Evolutionary conservation across 2,113 vertebrate species (phyloP).

Genomic region (Nothobranchius kuhntae): DNA sequence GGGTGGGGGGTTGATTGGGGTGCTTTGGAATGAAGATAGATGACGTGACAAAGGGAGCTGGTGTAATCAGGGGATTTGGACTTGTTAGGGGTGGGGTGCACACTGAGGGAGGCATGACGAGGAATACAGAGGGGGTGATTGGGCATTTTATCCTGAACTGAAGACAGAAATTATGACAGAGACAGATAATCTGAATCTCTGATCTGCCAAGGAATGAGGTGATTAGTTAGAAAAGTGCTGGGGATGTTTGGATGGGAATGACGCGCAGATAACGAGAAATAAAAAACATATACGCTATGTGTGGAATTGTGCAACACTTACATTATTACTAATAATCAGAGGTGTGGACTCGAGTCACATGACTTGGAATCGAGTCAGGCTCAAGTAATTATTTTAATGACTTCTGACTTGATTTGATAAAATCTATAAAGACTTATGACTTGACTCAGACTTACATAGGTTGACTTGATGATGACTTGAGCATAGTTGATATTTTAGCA

Average conservation of each 20-base stretch:
- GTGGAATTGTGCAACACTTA: too few relatives aligned
- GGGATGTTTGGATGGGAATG: background rate
- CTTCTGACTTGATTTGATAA: too few relatives aligned
- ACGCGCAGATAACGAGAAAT: background rate
- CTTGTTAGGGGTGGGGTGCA: constrained; percentile 16
- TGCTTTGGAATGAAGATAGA: constrained; percentile 33
- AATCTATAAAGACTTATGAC: too few relatives aligned
- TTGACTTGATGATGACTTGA: too few relatives aligned
- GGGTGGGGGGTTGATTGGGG: constrained; percentile 12
- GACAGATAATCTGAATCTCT: constrained; percentile 13
- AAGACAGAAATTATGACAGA: constrained; percentile 27
- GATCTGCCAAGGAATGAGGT: constrained; percentile 3
- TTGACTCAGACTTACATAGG: too few relatives aligned
- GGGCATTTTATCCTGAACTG: constrained; percentile 19
- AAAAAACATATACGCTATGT: too few relatives aligned
- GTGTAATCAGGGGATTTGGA: constrained; percentile 48
- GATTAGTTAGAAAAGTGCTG: background rate
- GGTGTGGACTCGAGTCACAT: too few relatives aligned
- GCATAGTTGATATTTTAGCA: too few relatives aligned
- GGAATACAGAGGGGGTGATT: constrained; percentile 33
- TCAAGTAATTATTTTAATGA: too few relatives aligned
- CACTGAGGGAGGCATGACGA: constrained; percentile 15
- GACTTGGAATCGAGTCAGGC: too few relatives aligned
- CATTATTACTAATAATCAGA: too few relatives aligned
- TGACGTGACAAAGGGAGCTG: constrained; percentile 32